Conservation (phyloP, 2,797 vertebrate genomes). For the Pseudomugil gertrudae region DNA sequence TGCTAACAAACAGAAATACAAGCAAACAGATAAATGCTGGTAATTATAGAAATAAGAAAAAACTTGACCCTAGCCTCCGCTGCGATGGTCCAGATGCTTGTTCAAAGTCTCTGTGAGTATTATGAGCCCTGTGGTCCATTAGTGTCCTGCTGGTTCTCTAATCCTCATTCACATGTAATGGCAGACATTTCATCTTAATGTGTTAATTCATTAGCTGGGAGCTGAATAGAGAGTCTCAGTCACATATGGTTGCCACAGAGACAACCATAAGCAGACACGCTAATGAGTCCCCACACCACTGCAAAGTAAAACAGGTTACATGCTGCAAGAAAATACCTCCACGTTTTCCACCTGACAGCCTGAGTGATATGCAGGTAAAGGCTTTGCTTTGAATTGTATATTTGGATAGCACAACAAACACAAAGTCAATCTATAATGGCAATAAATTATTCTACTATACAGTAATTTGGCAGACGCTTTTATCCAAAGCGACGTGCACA, state of each 20-base stretch:
- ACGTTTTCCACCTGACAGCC: conserved; percentile 1
- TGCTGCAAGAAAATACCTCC: conserved; percentile 42
- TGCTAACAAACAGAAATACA: too few species aligned
- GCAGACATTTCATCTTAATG: conserved; percentile 83
- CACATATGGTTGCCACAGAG: conserved; percentile 41
- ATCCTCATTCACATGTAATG: conserved; percentile 87
- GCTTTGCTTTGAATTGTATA: background rate
- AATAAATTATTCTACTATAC: background rate
- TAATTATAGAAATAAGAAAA: conserved; percentile 23
- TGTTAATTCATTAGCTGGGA: conserved; percentile 78
- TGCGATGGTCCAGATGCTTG: conserved; percentile 65
- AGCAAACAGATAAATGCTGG: too few species aligned
- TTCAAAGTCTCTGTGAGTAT: conserved; percentile 74
- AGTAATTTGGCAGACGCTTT: too few species aligned
- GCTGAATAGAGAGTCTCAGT: conserved; percentile 72
- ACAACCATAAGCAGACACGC: conserved; percentile 68
- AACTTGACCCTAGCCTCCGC: conserved; percentile 5
- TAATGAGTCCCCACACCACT: conserved; percentile 64
- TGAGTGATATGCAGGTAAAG: background rate
- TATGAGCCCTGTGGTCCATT: conserved; percentile 77
- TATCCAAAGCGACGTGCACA: too few species aligned
- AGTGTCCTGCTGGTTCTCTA: conserved; percentile 85
- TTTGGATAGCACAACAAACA: background rate
- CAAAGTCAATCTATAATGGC: background rate
- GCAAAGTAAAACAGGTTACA: conserved; percentile 43